Evolutionary conservation across 2,113 vertebrate species (phyloP), one percentile per base, ranked within the genome.

Genomic region (Sinocyclocheilus maitianheensis): DNA sequence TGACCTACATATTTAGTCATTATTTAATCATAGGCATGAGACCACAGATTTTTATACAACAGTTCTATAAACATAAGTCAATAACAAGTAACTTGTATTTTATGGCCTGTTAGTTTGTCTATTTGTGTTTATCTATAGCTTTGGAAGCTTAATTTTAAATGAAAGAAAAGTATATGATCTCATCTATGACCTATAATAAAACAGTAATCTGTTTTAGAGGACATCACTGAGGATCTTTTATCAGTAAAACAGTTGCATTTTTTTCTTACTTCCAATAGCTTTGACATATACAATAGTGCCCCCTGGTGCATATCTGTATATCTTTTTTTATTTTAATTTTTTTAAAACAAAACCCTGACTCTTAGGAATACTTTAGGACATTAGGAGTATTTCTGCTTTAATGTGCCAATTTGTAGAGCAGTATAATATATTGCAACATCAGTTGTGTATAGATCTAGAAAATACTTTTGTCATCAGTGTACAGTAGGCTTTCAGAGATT

Each of bases 281-380:
- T 24, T 37, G 40, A n/a, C 43, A 55, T 62, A 81, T 58, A 51
- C 87, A 84, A 80, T 34, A 81, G 55, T 86, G 85, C 82, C 85
- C 77, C 67, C 88, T 86, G 77, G 83, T 74, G 20, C 26, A 81
- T 46, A 26, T 16, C 55, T 14, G 37, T 43, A 43, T 43, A 43
- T 43, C 43, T 43, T 43, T 43, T 2, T 34, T 34, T 34, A 34
- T 34, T 34, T 63, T n/a, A 5, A 10, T 51, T 8, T 37, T 75
- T 16, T 46, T 12, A 11, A 18, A 34, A 2, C 30, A 51, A 20
- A 75, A 7, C n/a, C 40, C 24, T 2, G 0, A 58, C 6, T 10
- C 71, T 22, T 6, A 11, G 58, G 5, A 14, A 30, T 30, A 65
- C 62, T 71, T 20, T 18, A 72, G 30, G 9, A 71, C 67, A 71